Conservation (phyloP, 2,888 invertebrate genomes). For the Rhynchonema sp. region DNA sequence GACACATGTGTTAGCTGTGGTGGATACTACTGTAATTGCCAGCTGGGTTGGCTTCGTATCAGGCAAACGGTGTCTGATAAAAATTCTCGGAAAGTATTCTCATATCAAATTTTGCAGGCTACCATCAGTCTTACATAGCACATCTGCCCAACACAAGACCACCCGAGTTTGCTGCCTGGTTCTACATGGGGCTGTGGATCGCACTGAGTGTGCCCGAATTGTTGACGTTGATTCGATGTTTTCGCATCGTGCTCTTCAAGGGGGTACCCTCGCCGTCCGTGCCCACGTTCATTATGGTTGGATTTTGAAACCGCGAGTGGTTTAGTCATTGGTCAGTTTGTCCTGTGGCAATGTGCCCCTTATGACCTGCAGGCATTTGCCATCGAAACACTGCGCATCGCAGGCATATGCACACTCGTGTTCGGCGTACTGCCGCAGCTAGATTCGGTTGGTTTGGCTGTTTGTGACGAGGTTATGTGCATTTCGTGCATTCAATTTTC, state of each 20-base stretch:
- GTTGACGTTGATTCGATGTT: conserved; percentile 6
- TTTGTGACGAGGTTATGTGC: too few relatives aligned
- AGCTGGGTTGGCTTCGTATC: background rate
- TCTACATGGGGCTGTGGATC: conserved; percentile 9
- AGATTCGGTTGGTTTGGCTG: too few relatives aligned
- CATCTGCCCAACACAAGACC: background rate
- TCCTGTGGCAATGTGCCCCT: background rate
- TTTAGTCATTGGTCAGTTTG: too few relatives aligned
- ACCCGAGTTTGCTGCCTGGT: conserved; percentile 3
- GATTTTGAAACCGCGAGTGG: too few relatives aligned
- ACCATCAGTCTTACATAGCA: background rate
- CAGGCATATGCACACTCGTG: conserved; percentile 61
- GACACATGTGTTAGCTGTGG: too few relatives aligned
- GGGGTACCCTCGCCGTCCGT: conserved; percentile 5
- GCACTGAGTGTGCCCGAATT: conserved; percentile 9
- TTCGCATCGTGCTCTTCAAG: conserved; percentile 7
- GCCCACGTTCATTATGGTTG: conserved; percentile 1
- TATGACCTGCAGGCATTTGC: conserved; percentile 39
- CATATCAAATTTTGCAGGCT: background rate
- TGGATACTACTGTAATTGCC: background rate
- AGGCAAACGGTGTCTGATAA: too few relatives aligned
- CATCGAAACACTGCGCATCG: conserved; percentile 63
- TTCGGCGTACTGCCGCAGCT: conserved; percentile 68
- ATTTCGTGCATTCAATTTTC: too few relatives aligned
- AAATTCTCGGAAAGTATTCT: too few relatives aligned